Evolutionary conservation across 2,113 vertebrate genomes (phyloP), one percentile per base, ranked within the genome.

Genomic region (Cyphomyrus discorhynchus): DNA sequence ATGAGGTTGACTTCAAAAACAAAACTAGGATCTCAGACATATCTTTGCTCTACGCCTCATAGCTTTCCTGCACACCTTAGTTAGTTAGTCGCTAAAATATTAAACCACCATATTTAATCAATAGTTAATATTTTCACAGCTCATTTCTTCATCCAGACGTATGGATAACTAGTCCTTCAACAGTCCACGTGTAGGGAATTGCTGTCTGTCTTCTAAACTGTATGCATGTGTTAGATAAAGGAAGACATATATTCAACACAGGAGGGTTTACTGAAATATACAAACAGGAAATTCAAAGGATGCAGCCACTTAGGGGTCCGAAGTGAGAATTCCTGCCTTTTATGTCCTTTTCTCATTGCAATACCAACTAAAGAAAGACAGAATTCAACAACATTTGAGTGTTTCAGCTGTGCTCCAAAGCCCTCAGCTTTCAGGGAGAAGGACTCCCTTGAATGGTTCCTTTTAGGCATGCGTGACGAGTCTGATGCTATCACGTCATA

Each of bases 261-360:
- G 85, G 91, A 92, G 45, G 84, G 91, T 86, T 52, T 89, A 88
- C 17, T 3, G 52, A 46, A 58, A 90, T 85, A 89, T 87, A 21
- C 89, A 49, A 95, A 95, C 96, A 96, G 96, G 96, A 96, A 95
- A 93, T n/a, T 89, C 88, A 93, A 89, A 91, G 95, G 95, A 95
- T 96, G 92, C 49, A 2, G 92, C 46, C 90, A 91, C 91, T 95
- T 91, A 91, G 89, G 89, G 91, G 90, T 82, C 90, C 52, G 92
- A 90, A 89, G 90, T 89, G 66, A 90, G 88, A 91, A 93, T 92
- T 93, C 93, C 92, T 92, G 52, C n/a, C 91, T 39, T 3, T 52
- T 58, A 77, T 45, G 87, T 86, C 85, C 49, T 83, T 66, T 87
- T 27, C 5, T 45, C 47, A 50, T 50, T 85, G 8, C 62, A 66